Evolutionary conservation across 1,140 invertebrate species (phyloP).

Genomic region (Aporrectodea caliginosa): DNA sequence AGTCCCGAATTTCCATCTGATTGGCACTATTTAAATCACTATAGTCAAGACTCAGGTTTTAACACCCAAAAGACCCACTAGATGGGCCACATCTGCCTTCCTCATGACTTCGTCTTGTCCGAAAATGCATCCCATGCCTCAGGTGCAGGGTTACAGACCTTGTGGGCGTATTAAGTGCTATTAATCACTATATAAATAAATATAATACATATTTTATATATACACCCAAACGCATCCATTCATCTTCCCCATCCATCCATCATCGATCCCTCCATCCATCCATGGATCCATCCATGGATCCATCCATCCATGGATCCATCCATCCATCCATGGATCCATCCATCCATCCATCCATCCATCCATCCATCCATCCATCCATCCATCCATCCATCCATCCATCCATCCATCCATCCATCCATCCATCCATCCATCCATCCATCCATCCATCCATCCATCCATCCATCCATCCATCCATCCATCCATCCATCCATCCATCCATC

Average conservation of each 20-base stretch:
- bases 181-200: background rate
- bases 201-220: background rate
- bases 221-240: background rate
- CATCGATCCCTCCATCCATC: background rate
- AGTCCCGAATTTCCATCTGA: too few relatives aligned
- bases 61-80: too few relatives aligned
- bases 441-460: slow-evolving; percentile 10
- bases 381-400: slow-evolving; percentile 12
- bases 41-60: too few relatives aligned
- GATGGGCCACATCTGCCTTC: too few relatives aligned
- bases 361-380: slow-evolving; percentile 10
- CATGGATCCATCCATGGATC: background rate
- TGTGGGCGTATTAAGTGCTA: background rate
- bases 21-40: too few relatives aligned
- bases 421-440: slow-evolving; percentile 12
- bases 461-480: slow-evolving; percentile 16
- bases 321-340: background rate
- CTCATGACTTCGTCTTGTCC: too few relatives aligned
- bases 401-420: slow-evolving; percentile 16
- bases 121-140: too few relatives aligned
- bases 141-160: too few relatives aligned
- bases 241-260: background rate
- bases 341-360: slow-evolving; percentile 16
- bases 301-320: background rate
- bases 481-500: slow-evolving; percentile 12